Evolutionary conservation across 2,888 invertebrate species (phyloP), one percentile per base, ranked within the genome.

Genomic region (Leptura quadrifasciata): DNA sequence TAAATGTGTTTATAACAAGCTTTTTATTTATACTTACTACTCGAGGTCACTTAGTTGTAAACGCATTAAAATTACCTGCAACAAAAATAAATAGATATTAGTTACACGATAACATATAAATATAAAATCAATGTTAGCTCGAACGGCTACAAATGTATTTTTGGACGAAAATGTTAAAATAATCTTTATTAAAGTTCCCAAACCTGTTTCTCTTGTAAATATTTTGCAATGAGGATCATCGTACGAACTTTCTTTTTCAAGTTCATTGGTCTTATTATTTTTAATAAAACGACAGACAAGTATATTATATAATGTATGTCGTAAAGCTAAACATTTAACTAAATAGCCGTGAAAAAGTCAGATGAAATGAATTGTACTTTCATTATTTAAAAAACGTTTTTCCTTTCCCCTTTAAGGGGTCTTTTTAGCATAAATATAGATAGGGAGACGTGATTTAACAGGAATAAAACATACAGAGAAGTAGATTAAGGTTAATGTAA

Each of bases 1-100:
- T 15, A 15, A 12, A 47, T 39, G 15, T 47, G 47, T 47, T 47
- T 1, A 47, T 47, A 47, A 47, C 9, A 63, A 39, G 63, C 15
- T 9, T 35, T 27, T 17, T 39, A n/a, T 58, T 69, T 69, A 58
- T 69, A 69, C 69, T 69, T 39, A 69, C 69, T 57, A 63, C 35
- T 21, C 54, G 24, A 63, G 60, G 60, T 63, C 54, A 6, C 8
- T 9, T 57, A 47, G 21, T 24, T 31, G 21, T 69, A 31, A 8
- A 31, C 5, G 47, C 5, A 15, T 1, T 39, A n/a, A 18, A 31
- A 17, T 21, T 69, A 76, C 76, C 76, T 76, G 76, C 31, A 72
- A 76, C 72, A 68, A 72, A 69, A 76, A 72, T 60, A 67, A 75
- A 64, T 70, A 52, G 6, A 47, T 2, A 47, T 47, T n/a, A 61